Conservation (phyloP, 2,888 invertebrate species). For the Morpho helenor region DNA sequence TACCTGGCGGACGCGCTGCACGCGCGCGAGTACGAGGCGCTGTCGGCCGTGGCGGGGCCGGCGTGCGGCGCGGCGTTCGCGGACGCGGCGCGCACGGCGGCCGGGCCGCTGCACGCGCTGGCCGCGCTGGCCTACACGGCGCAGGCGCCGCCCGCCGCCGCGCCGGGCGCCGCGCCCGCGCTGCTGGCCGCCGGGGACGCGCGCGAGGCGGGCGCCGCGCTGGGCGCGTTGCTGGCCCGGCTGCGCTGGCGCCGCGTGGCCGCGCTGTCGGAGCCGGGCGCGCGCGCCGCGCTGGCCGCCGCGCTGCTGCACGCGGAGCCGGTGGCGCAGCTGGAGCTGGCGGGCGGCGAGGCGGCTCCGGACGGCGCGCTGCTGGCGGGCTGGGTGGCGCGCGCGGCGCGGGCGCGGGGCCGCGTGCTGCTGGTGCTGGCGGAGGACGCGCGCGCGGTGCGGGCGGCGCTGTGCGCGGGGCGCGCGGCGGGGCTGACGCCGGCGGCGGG, state of each 20-base stretch:
- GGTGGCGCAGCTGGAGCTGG: constrained; percentile 47
- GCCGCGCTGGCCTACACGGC: constrained; percentile 58
- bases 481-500: constrained; percentile 85
- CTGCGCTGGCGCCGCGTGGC: constrained; percentile 53
- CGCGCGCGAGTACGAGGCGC: constrained; percentile 48
- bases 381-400: constrained; percentile 51
- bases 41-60: constrained; percentile 58
- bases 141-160: constrained; percentile 37
- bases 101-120: constrained; percentile 46
- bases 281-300: constrained; percentile 43
- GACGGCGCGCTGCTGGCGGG: constrained; percentile 32
- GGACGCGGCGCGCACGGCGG: constrained; percentile 47
- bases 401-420: constrained; percentile 83
- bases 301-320: constrained; percentile 42
- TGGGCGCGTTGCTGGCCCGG: constrained; percentile 37
- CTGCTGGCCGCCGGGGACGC: constrained; percentile 46
- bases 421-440: constrained; percentile 89
- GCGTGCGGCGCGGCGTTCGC: constrained; percentile 58
- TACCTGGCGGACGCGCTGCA: constrained; percentile 54
- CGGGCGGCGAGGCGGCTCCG: constrained; percentile 26
- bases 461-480: constrained; percentile 88
- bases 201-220: constrained; percentile 33
- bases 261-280: constrained; percentile 49
- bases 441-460: constrained; percentile 84
- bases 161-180: constrained; percentile 32